Percentiles rank a stretch among this genome's conserved stretches.
Conservation (phyloP, 2,888 invertebrate species). For the Cheilosia soror region DNA sequence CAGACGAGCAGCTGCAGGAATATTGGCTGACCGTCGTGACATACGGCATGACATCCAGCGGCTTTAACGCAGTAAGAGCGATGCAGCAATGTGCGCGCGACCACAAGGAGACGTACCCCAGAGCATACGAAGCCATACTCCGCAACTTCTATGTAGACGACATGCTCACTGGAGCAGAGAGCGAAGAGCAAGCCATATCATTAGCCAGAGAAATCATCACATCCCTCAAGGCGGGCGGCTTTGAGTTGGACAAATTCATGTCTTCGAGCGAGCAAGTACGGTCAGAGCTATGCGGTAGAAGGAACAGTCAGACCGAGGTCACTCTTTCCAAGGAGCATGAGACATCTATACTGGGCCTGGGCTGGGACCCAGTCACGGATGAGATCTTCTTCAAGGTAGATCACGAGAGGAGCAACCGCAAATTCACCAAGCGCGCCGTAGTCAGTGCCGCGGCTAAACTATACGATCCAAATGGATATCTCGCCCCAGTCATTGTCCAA, state of each 20-base stretch:
- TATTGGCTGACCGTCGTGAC: not conserved
- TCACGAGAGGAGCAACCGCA: not conserved
- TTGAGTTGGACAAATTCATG: constrained; percentile 17
- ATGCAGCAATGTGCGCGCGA: constrained; percentile 7
- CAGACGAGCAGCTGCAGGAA: not conserved
- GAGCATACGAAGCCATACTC: constrained; percentile 5
- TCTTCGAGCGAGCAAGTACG: constrained; percentile 3
- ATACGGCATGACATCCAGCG: not conserved
- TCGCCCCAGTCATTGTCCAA: constrained; percentile 18
- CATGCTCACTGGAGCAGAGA: constrained; percentile 23
- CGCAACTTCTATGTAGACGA: constrained; percentile 17
- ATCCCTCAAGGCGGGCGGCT: constrained; percentile 5
- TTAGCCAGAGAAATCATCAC: not conserved
- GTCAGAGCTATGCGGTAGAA: not conserved
- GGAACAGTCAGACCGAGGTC: not conserved
- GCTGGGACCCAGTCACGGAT: constrained; percentile 3
- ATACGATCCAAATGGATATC: constrained; percentile 31
- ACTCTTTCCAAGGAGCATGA: not conserved
- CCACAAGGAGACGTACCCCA: not conserved
- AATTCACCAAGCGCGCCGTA: constrained; percentile 8
- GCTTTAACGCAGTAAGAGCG: not conserved
- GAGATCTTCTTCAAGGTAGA: constrained; percentile 6
- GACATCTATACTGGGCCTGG: constrained; percentile 1
- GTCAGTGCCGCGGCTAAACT: constrained; percentile 12
- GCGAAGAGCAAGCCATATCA: not conserved